Conservation (phyloP, 1,140 invertebrate species). For the Trinorchestia longiramus region DNA sequence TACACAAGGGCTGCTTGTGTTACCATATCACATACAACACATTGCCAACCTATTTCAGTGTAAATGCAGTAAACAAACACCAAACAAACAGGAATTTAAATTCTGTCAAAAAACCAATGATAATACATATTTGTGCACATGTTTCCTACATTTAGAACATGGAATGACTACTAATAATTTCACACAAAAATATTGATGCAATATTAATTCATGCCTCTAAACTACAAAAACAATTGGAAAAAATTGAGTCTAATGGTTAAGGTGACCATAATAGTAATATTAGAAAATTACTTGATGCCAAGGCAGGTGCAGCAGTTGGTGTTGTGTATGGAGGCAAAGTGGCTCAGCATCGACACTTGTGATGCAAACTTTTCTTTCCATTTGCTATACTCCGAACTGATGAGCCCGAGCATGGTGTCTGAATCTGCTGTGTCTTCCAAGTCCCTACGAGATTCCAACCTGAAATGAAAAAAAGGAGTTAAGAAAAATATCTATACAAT, state of each 20-base stretch:
- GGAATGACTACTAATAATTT: not conserved
- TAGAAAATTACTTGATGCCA: conserved; percentile 64
- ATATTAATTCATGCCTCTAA: not conserved
- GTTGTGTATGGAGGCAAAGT: conserved; percentile 66
- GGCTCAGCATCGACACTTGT: conserved; percentile 65
- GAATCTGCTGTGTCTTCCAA: conserved; percentile 62
- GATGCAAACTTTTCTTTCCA: conserved; percentile 66
- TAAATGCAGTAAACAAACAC: not conserved
- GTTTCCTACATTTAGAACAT: not conserved
- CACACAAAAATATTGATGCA: not conserved
- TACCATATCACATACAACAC: not conserved
- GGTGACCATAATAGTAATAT: not conserved
- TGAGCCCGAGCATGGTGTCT: conserved; percentile 64
- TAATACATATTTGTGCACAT: too few relatives aligned
- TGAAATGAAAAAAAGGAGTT: conserved; percentile 9
- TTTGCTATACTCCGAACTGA: conserved; percentile 63
- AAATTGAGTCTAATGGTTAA: not conserved
- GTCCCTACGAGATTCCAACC: conserved; percentile 63
- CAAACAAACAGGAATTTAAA: too few relatives aligned
- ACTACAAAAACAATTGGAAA: too few relatives aligned
- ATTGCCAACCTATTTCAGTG: not conserved
- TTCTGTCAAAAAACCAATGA: too few relatives aligned
- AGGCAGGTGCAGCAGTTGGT: conserved; percentile 66
- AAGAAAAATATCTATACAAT: not conserved
- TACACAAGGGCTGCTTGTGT: not conserved